Conservation (phyloP, 2,113 vertebrate genomes). For the Corythornis madagascariensis region DNA sequence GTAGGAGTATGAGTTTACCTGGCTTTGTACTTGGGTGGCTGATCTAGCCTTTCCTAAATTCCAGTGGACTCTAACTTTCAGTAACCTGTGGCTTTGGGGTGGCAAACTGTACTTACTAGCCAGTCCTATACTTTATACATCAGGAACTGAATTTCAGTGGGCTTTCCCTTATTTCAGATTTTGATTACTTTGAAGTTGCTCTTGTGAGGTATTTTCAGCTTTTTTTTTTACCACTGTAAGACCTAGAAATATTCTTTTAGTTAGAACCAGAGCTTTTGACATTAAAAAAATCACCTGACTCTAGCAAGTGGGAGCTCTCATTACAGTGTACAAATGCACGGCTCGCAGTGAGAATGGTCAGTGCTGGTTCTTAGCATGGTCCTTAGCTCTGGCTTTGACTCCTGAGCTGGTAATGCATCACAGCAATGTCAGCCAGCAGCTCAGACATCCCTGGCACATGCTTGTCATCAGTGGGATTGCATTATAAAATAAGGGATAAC, state of each 20-base stretch:
- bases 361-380: not conserved
- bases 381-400: not conserved
- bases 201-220: not conserved
- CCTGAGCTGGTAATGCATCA: not conserved
- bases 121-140: not conserved
- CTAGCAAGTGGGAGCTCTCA: not conserved
- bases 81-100: not conserved
- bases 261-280: conserved; percentile 23
- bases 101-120: not conserved
- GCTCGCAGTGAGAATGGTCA: not conserved
- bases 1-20: too few species aligned
- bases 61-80: not conserved
- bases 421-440: not conserved
- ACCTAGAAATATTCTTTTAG: conserved; percentile 18
- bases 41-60: not conserved
- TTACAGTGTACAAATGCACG: not conserved
- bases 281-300: conserved; percentile 14
- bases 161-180: not conserved
- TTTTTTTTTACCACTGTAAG: not conserved
- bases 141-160: not conserved
- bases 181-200: conserved; percentile 13
- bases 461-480: not conserved
- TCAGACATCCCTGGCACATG: not conserved
- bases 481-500: conserved; percentile 8
- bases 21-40: not conserved